Base-by-base conservation (phyloP, 2,888 invertebrate genomes). In the Campoletis raptor region DNA sequence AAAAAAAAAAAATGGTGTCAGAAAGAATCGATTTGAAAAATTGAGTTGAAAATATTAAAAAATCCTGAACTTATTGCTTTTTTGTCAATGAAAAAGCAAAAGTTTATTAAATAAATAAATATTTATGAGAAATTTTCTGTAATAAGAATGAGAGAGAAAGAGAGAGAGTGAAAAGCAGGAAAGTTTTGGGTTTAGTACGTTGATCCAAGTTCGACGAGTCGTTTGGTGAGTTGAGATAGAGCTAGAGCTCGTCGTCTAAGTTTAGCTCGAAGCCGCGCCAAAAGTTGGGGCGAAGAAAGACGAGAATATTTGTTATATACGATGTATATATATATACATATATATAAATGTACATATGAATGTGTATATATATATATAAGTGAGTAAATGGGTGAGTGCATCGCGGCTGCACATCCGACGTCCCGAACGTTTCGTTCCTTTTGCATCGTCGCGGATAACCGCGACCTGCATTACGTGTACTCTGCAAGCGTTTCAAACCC, bases 401-500 rank as follows among this genome's bases (percentile, higher is more conserved):
- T 83, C 78, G 82, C 77, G 36, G 78, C 24, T 84, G 83, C 85
- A 85, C 77, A 78, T 61, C 42, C 86, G 72, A 54, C 87, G 82
- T 84, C 67, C 81, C 78, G 36, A 54, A 37, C 52, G 77, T 81
- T 83, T 80, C 83, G 83, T 83, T 86, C 77, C 77, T 86, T 86
- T 86, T 86, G 83, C 83, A 86, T 89, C 88, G 90, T 90, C 90
- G 81, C 57, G 89, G 89, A 88, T 90, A 91, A 92, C 91, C 91
- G 90, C 92, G 92, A 92, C 92, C 92, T 92, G 92, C 92, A 92
- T 92, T 92, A 92, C 91, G 91, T 85, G 77, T 88, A 87, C 85
- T 87, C 85, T 40, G 72, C 83, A 37, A 69, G 48, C 80, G 74
- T 76, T 82, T 73, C 74, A 57, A 76, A 74, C 76, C 76, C 82